Conservation (phyloP, 2,888 invertebrate genomes). For the Colletes collaris region DNA sequence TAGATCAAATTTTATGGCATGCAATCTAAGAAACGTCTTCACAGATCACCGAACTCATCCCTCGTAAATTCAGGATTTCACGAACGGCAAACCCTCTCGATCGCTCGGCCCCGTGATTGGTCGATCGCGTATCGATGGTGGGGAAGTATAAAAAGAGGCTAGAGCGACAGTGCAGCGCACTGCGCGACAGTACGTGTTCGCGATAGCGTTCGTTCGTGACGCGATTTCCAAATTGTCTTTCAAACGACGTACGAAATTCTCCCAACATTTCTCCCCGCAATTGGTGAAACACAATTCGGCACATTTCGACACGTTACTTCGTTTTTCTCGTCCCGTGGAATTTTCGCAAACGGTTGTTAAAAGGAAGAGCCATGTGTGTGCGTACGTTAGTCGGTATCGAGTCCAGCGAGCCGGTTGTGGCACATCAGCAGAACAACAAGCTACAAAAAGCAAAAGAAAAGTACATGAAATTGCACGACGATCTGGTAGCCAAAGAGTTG, state of each 20-base stretch:
- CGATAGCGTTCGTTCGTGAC: neutral
- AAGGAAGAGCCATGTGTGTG: conserved; percentile 71
- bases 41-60: conserved; percentile 39
- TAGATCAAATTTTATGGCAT: too few relatives aligned
- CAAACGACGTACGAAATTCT: conserved; percentile 15
- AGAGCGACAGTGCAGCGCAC: conserved; percentile 49
- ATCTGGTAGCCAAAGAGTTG: conserved; percentile 69
- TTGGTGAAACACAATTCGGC: conserved; percentile 8
- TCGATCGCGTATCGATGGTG: conserved; percentile 23
- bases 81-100: conserved; percentile 36
- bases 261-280: neutral
- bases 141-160: conserved; percentile 58
- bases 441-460: conserved; percentile 74
- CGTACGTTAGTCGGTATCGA: conserved; percentile 68
- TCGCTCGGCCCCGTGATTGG: conserved; percentile 32
- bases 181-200: conserved; percentile 48
- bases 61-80: conserved; percentile 30
- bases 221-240: conserved; percentile 32
- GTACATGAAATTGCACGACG: conserved; percentile 75
- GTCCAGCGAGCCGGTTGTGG: conserved; percentile 42
- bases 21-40: neutral
- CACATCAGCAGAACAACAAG: conserved; percentile 58
- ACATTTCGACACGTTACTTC: neutral
- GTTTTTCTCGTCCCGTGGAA: neutral
- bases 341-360: neutral